Conservation (phyloP, 1,140 invertebrate genomes). For the Anthonomus grandis region DNA sequence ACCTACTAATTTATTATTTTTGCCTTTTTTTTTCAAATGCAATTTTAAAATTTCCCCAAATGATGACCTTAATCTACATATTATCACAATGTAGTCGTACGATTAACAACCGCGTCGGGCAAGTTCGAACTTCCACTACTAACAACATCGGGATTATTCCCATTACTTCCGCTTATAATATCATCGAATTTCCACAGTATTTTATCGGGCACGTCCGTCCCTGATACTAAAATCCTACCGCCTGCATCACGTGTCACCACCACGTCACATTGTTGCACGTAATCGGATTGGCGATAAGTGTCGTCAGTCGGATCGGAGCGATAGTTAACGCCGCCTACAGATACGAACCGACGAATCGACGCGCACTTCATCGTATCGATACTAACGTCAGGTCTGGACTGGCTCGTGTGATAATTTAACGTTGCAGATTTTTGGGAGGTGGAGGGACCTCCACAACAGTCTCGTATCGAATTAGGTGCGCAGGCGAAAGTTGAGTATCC, state of each 20-base stretch:
- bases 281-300: slow-evolving; percentile 9
- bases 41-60: no score
- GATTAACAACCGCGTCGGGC: slow-evolving; percentile 42
- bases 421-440: slow-evolving; percentile 38
- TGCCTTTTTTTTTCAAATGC: no score
- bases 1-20: no score
- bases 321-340: slow-evolving; percentile 12
- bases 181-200: slow-evolving; percentile 49
- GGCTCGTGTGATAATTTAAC: slow-evolving; percentile 40
- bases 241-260: slow-evolving; percentile 28
- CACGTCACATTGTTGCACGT: slow-evolving; percentile 16
- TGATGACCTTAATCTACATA: slow-evolving; percentile 34
- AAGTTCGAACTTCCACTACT: slow-evolving; percentile 33
- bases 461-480: slow-evolving; percentile 42
- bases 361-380: slow-evolving; percentile 30
- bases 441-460: slow-evolving; percentile 47
- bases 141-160: slow-evolving; percentile 46
- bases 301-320: neutral
- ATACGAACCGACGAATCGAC: slow-evolving; percentile 16
- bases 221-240: slow-evolving; percentile 18
- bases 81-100: slow-evolving; percentile 49
- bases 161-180: slow-evolving; percentile 33
- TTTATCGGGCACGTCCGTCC: slow-evolving; percentile 35
- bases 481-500: slow-evolving; percentile 39
- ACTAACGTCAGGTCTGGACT: slow-evolving; percentile 32